These are phyloP conservation scores for Tringa solitaria DNA, from an alignment of 2,113 vertebrate species.

Conservation along the genomic window DNA sequence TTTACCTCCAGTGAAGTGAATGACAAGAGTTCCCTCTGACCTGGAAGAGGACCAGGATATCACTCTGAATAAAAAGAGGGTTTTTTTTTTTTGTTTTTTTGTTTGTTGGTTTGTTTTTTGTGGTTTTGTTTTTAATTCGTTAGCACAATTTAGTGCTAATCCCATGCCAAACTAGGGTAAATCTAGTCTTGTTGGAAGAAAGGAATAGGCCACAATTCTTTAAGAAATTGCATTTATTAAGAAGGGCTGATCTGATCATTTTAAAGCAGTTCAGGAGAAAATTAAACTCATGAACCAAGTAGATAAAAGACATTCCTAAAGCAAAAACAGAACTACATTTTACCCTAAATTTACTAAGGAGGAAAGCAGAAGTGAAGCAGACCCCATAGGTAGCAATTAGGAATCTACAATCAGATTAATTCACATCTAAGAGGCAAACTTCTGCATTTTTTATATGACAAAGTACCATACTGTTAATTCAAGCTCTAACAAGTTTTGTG, in stretches of 20 bases:
- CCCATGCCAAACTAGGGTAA: not conserved
- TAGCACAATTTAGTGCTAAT: not conserved
- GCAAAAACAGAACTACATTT: not conserved
- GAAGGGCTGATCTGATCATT: not conserved
- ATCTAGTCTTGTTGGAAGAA: not conserved
- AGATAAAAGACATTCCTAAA: not conserved
- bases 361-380: not conserved
- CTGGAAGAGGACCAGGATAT: not conserved
- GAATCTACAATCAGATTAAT: not conserved
- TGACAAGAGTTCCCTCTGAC: not conserved
- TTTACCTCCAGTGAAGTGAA: not conserved
- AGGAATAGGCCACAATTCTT: not conserved
- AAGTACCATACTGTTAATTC: not conserved
- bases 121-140: not conserved
- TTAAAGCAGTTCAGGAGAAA: not conserved
- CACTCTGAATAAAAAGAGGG: not conserved
- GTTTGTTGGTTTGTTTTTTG: too few species aligned
- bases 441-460: not conserved
- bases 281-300: not conserved
- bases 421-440: not conserved
- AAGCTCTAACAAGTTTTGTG: not conserved
- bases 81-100: not conserved
- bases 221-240: not conserved
- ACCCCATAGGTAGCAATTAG: not conserved
- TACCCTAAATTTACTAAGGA: not conserved